Evolutionary conservation across 2,113 vertebrate genomes (phyloP).

Genomic region (Vireo altiloquus): DNA sequence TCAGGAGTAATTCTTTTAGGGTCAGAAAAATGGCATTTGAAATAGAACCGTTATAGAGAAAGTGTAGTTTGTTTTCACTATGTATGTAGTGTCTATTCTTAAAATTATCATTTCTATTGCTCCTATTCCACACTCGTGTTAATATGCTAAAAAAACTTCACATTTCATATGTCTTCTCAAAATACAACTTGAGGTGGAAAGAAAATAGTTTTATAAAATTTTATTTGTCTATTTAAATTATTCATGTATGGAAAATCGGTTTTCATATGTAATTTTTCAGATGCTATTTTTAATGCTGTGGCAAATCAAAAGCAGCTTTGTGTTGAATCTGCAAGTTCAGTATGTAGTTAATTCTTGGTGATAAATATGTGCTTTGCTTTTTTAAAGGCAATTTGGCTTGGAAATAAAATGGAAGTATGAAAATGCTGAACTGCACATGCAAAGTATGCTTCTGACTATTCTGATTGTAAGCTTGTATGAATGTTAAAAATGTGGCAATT

Average conservation of each 20-base stretch:
- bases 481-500: conserved; percentile 5
- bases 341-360: not conserved
- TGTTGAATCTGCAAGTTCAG: conserved; percentile 23
- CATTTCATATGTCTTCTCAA: not conserved
- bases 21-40: not conserved
- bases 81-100: not conserved
- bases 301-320: conserved; percentile 39
- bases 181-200: not conserved
- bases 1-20: not conserved
- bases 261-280: conserved; percentile 32
- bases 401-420: conserved; percentile 35
- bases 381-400: conserved; percentile 34
- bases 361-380: conserved; percentile 46
- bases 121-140: not conserved
- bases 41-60: not conserved
- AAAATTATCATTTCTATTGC: not conserved
- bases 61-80: not conserved
- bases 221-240: conserved; percentile 7
- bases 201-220: conserved; percentile 3
- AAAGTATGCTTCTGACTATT: not conserved
- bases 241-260: not conserved
- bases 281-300: conserved; percentile 34
- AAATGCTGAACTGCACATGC: conserved; percentile 46
- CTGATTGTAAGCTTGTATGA: not conserved
- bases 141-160: not conserved